phyloP scores from a whole-genome alignment of 2,888 invertebrate species.

The Bugula neritina region DNA sequence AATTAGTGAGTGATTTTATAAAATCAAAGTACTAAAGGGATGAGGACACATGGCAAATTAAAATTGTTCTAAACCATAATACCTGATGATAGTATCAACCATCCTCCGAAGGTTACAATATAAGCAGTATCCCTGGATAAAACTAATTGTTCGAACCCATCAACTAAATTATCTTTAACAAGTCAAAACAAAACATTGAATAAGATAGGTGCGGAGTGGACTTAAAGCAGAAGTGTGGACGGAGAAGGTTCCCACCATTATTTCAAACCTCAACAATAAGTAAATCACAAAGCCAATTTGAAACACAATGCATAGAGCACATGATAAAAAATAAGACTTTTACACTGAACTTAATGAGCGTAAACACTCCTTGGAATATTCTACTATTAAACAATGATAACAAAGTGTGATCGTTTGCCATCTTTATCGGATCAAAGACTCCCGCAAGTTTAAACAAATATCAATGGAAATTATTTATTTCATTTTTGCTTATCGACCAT shows the following conservation, averaged over 20 bases:
- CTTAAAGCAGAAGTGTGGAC: constrained; percentile 11
- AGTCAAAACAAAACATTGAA: neutral
- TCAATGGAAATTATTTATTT: constrained; percentile 18
- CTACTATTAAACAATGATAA: constrained; percentile 3
- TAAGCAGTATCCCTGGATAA: constrained; percentile 1
- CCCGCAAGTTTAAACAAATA: constrained; percentile 4
- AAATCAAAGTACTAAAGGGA: neutral
- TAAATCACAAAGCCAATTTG: constrained; percentile 15
- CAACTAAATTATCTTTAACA: neutral
- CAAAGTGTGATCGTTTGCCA: constrained; percentile 24
- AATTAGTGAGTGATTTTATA: neutral
- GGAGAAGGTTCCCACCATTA: constrained; percentile 15
- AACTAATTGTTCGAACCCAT: constrained; percentile 8
- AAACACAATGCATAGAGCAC: constrained; percentile 3
- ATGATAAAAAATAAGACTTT: constrained; percentile 8
- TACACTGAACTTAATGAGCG: constrained; percentile 18
- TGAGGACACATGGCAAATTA: neutral
- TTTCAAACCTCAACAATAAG: neutral
- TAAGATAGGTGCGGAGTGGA: neutral
- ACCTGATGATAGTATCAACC: neutral
- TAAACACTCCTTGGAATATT: constrained; percentile 11
- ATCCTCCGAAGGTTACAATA: neutral
- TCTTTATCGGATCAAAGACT: constrained; percentile 3
- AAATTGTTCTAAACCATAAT: neutral
- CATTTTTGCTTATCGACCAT: neutral